phyloP scores from a whole-genome alignment of 2,888 invertebrate species.

The Oscheius myriophilus region DNA sequence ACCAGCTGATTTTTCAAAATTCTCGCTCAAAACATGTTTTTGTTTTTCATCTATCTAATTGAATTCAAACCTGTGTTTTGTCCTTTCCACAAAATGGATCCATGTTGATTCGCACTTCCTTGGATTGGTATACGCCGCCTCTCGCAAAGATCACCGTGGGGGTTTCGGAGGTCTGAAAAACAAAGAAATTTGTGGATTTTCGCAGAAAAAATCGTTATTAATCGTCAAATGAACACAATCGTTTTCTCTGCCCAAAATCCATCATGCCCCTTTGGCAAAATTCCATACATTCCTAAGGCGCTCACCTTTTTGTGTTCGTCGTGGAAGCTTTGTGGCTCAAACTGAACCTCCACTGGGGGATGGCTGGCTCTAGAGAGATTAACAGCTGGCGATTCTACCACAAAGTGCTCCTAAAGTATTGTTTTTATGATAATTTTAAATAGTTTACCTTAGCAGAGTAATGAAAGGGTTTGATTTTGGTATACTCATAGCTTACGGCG shows the following conservation, averaged over 20 bases:
- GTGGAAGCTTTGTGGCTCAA: conserved; percentile 35
- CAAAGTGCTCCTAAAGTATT: conserved; percentile 38
- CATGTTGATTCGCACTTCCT: conserved; percentile 52
- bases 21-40: no score
- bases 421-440: no score
- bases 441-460: conserved; percentile 43
- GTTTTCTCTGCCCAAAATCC: neutral
- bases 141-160: conserved; percentile 38
- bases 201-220: no score
- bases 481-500: conserved; percentile 65
- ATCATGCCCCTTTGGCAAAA: neutral
- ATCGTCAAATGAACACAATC: neutral
- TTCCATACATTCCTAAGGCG: neutral
- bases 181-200: neutral
- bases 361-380: conserved; percentile 37
- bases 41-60: conserved; percentile 7
- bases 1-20: no score
- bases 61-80: conserved; percentile 1
- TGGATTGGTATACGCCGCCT: conserved; percentile 27
- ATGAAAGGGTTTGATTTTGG: conserved; percentile 58
- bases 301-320: conserved; percentile 33
- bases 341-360: conserved; percentile 39
- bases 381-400: conserved; percentile 43
- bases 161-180: conserved; percentile 32
- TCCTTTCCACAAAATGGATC: conserved; percentile 58